A percentile compares a stretch with the other conserved stretches of the same genome.
phyloP scores from a whole-genome alignment of 2,113 vertebrate species.

The Otocyon megalotis region DNA sequence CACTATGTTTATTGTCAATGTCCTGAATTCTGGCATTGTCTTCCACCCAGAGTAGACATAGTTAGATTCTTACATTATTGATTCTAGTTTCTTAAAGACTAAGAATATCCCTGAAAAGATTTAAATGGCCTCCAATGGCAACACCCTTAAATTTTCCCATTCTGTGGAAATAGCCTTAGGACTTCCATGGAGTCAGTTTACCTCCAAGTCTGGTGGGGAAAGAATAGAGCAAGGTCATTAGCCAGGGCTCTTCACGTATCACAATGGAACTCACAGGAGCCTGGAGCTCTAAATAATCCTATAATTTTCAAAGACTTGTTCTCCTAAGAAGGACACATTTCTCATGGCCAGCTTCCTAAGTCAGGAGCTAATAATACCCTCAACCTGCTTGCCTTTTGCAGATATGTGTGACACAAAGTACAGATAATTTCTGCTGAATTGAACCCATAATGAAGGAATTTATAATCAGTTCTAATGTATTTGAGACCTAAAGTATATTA shows the following conservation, averaged over 20 bases:
- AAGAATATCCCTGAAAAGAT: not conserved
- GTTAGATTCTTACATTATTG: not conserved
- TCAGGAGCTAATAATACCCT: constrained; percentile 71
- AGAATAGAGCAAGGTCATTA: not conserved
- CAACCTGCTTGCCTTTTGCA: constrained; percentile 67
- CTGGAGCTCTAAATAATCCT: constrained; percentile 47
- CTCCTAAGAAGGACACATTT: constrained; percentile 48
- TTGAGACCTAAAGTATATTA: constrained; percentile 85
- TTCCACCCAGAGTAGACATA: not conserved
- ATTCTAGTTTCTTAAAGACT: constrained; percentile 14
- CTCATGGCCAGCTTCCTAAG: constrained; percentile 67
- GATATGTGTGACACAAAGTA: constrained; percentile 71
- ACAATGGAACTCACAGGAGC: not conserved
- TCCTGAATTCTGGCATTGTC: not conserved
- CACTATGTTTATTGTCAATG: not conserved
- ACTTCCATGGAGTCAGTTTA: constrained; percentile 30
- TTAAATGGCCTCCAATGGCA: not conserved
- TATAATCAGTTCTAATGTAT: constrained; percentile 86
- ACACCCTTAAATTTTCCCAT: constrained; percentile 22
- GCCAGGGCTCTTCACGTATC: not conserved
- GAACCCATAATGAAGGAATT: constrained; percentile 83
- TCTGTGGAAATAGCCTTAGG: constrained; percentile 3
- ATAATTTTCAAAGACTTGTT: constrained; percentile 41
- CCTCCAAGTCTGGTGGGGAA: not conserved
- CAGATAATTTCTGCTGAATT: constrained; percentile 82